Evolutionary conservation across 2,888 invertebrate species (phyloP), one percentile per base, ranked within the genome.

Genomic region (Heliconius sara): DNA sequence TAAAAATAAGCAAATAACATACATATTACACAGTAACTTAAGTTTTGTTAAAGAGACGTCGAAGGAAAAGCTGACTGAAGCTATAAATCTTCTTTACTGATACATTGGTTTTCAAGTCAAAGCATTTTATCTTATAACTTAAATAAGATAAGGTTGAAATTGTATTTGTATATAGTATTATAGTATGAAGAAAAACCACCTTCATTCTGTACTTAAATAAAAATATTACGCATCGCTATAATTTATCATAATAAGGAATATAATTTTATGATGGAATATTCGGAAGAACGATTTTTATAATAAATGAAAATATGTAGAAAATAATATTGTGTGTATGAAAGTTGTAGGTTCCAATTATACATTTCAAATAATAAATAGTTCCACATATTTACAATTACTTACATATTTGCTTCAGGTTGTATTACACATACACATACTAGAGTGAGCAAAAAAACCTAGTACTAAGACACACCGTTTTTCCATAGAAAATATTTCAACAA

Each of bases 31-130:
- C 68, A 39, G 74, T 82, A 71, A 82, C 71, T 78, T 78, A 78
- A 81, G 79, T 82, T 77, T 72, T 80, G 70, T 78, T 72, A 82
- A 79, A 80, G 80, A 79, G 78, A 79, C 78, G 79, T 82, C 76
- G 76, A 77, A 78, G 79, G 80, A 79, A 80, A 81, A 79, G 77
- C 80, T 82, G 82, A 78, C 77, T 80, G 79, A 79, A 82, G 76
- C 79, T 34, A 82, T 82, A 82, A 80, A 82, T 82, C 82, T 77
- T 79, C 70, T 72, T 72, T 73, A 80, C 63, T 77, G 76, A 47
- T 76, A 78, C 13, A 63, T 66, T 78, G 81, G 70, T 39, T 34
- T 67, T 39, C 19, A 63, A 22, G 30, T 34, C 27, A 43, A 71
- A 19, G 43, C 7, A 19, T 10, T 43, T 47, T 71, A 25, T 52